Conservation (phyloP, 2,888 invertebrate genomes). For the Cataglyphis livida region DNA sequence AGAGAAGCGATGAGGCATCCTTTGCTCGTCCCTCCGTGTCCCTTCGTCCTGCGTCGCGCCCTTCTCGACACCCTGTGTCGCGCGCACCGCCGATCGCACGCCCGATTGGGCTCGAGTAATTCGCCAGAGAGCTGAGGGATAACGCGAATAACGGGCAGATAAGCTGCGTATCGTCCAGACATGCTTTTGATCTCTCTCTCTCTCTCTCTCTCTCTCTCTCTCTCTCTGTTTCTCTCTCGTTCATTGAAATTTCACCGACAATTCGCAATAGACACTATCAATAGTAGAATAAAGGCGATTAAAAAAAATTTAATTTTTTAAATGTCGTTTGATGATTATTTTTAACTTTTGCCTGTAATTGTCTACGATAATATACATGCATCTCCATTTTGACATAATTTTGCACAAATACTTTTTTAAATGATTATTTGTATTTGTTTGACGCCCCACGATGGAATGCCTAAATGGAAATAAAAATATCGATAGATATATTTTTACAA, state of each 20-base stretch:
- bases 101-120: slow-evolving; percentile 54
- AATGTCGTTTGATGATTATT: background rate
- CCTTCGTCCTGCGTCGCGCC: background rate
- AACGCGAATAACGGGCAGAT: slow-evolving; percentile 53
- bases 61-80: slow-evolving; percentile 21
- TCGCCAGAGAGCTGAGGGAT: slow-evolving; percentile 49
- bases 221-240: slow-evolving; percentile 14
- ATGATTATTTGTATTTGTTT: background rate
- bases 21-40: slow-evolving; percentile 38
- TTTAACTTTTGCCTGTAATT: background rate
- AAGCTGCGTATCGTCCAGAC: slow-evolving; percentile 44
- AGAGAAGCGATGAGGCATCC: slow-evolving; percentile 31
- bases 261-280: background rate
- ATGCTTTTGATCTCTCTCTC: slow-evolving; percentile 39
- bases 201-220: slow-evolving; percentile 36
- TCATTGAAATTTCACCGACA: slow-evolving; percentile 28
- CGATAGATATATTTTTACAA: slow-evolving; percentile 32
- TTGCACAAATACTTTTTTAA: background rate
- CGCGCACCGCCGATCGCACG: slow-evolving; percentile 46
- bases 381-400: background rate
- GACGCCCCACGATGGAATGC: background rate
- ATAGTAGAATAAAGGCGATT: background rate
- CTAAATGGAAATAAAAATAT: slow-evolving; percentile 16
- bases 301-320: background rate
- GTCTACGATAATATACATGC: background rate